A percentile compares a stretch with the other conserved stretches of the same genome.
Evolutionary conservation across 2,797 vertebrate species (phyloP).

Genomic region (Carduelis carduelis): DNA sequence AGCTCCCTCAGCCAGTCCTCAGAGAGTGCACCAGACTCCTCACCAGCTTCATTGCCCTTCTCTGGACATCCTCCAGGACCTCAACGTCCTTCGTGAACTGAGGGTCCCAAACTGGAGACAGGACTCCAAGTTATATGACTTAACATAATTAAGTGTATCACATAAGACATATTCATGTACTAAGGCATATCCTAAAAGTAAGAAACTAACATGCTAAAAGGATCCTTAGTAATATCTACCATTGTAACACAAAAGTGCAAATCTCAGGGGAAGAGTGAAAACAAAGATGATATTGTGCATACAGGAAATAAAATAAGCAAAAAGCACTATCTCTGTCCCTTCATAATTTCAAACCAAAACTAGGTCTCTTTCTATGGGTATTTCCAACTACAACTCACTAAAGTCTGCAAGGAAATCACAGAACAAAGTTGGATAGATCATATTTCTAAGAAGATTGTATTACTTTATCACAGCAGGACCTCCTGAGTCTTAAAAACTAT

Average conservation of each 20-base stretch:
- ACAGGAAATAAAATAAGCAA: too few species aligned
- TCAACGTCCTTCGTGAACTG: rapidly evolving
- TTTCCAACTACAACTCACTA: neutral
- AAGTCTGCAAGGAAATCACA: neutral
- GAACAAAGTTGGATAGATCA: neutral
- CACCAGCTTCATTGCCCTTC: neutral
- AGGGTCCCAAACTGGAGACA: neutral
- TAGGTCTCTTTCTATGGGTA: neutral
- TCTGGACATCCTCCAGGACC: rapidly evolving
- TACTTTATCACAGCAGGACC: neutral
- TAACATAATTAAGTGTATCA: neutral
- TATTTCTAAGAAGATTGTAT: neutral
- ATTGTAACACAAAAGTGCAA: neutral
- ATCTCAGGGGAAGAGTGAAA: neutral
- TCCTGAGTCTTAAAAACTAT: neutral
- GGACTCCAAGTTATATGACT: neutral
- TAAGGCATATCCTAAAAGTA: neutral
- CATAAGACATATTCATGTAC: neutral
- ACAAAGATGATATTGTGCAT: neutral
- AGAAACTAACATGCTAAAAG: neutral
- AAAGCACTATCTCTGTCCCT: neutral
- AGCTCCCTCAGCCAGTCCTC: neutral
- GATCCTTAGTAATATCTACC: neutral
- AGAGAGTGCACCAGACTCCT: neutral
- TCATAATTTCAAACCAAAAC: neutral